Evolutionary conservation across 2,113 vertebrate species (phyloP).

Genomic region (Australoheros scitulus): DNA sequence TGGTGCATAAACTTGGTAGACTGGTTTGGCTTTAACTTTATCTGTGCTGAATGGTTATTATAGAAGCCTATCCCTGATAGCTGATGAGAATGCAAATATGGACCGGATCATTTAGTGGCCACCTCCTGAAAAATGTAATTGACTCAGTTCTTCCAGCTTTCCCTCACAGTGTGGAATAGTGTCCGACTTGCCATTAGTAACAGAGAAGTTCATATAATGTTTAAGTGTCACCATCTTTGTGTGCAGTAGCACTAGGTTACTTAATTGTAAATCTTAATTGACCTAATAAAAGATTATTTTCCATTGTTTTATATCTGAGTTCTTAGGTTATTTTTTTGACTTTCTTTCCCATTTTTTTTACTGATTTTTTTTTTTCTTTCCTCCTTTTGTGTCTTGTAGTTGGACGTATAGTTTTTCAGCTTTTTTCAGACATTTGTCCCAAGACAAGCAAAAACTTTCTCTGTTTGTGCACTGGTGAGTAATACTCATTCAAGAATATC

Average conservation of each 20-base stretch:
- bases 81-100: neutral
- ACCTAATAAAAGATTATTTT: neutral
- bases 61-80: neutral
- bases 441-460: constrained; percentile 99
- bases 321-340: neutral
- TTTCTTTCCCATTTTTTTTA: neutral
- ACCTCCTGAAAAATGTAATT: neutral
- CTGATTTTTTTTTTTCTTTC: neutral
- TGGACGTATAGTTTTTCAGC: constrained; percentile 97
- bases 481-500: neutral
- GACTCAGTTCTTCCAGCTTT: neutral
- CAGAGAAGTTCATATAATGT: constrained; percentile 1
- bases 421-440: constrained; percentile 96
- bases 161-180: neutral
- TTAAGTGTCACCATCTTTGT: constrained; percentile 12
- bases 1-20: neutral
- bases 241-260: neutral
- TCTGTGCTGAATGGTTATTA: neutral
- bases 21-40: neutral
- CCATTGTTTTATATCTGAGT: neutral
- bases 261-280: neutral
- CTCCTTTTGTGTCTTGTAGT: constrained; percentile 77
- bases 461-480: constrained; percentile 94
- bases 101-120: neutral
- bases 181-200: constrained; percentile 1